Base-by-base conservation (phyloP, 2,113 vertebrate species). In the Tichodroma muraria region DNA sequence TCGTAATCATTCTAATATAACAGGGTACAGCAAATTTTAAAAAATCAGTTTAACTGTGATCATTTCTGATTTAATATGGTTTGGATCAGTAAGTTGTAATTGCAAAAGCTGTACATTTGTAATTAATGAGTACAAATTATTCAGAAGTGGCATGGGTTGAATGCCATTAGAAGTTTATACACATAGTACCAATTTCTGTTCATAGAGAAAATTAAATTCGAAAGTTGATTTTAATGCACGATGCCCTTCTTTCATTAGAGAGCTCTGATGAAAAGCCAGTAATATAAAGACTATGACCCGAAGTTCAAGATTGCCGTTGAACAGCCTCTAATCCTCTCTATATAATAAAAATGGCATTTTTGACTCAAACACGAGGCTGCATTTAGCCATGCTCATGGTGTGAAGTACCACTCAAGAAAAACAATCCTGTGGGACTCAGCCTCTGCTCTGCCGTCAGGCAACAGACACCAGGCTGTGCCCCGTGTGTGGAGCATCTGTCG, bases 101-200 rank as follows among this genome's bases (percentile, higher is more conserved):
- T 94, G 75, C 88, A 96, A 96, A 97, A 97, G 57, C 82, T 89
- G 52, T 88, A 69, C 52, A 95, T 94, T 96, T 92, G 82, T 95
- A 97, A 97, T 96, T 96, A 95, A 91, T 80, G 92, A 94, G 59
- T 80, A 97, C 64, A 97, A 94, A 95, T 95, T 94, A 95, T 77
- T 93, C 65, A 92, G 81, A 92, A 95, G 71, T 38, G 52, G 79
- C 95, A 94, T 78, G 63, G 38, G 66, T 37, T 95, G 61, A 96
- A 89, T 28, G 18, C 53, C 93, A 88, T 85, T 90, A 92, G 54
- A 94, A 86, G 54, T 97, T 97, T 69, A 42, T 54, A 81, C 83
- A 76, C 61, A 94, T 49, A 89, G 45, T 69, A 93, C n/a, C 56
- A 85, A 94, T 90, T 85, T 87, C 90, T 96, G 53, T 88, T 95